Conservation (phyloP, 1,140 invertebrate species). For the Bombus superbus region DNA sequence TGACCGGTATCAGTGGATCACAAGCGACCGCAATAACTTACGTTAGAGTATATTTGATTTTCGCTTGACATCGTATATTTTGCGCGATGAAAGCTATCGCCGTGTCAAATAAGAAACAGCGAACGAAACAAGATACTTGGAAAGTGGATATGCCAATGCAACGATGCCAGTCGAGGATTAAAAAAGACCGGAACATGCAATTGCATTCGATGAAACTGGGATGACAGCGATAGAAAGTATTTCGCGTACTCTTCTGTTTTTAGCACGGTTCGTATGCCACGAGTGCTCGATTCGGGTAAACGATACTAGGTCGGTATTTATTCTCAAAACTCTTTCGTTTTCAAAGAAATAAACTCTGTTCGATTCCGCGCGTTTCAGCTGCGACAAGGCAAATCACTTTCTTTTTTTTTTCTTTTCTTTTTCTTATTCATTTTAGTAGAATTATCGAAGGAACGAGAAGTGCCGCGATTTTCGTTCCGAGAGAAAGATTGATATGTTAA, state of each 20-base stretch:
- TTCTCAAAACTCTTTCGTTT: neutral
- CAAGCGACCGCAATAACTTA: too few species aligned
- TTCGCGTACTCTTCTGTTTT: neutral
- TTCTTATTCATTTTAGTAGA: neutral
- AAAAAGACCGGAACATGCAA: too few species aligned
- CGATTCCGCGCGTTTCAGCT: neutral
- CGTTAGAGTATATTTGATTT: too few species aligned
- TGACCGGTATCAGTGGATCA: neutral
- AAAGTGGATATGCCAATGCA: neutral
- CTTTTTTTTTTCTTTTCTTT: neutral
- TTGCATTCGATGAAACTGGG: too few species aligned
- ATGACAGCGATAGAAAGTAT: neutral
- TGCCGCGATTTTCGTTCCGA: neutral
- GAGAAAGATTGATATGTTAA: constrained; percentile 43
- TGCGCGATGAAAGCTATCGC: too few species aligned
- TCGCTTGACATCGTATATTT: too few species aligned
- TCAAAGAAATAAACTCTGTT: neutral
- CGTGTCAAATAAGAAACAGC: too few species aligned
- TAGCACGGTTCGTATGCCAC: neutral
- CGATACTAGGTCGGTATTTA: neutral
- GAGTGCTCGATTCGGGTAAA: neutral
- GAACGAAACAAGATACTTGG: too few species aligned
- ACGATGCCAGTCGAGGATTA: neutral
- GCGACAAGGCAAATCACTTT: neutral
- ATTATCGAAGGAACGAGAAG: neutral